A percentile compares a stretch with the other conserved stretches of the same genome.
phyloP scores from a whole-genome alignment of 2,797 vertebrate genomes.

The Schizothorax lantsangensis region DNA sequence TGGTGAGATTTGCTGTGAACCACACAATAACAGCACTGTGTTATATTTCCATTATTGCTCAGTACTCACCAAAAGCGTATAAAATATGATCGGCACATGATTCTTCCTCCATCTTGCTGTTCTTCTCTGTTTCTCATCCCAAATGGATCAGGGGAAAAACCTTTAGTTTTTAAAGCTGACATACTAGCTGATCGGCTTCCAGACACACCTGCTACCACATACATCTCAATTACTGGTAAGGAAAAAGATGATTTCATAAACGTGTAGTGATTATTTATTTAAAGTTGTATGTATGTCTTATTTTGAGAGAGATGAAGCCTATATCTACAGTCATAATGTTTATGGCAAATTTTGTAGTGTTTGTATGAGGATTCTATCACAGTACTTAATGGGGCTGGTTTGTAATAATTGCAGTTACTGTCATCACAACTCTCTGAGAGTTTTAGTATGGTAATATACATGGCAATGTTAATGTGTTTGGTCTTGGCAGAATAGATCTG shows the following conservation, averaged over 20 bases:
- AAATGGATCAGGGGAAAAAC: slow-evolving; percentile 76
- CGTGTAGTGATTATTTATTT: neutral
- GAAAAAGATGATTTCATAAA: neutral
- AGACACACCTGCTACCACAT: slow-evolving; percentile 77
- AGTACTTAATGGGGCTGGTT: neutral
- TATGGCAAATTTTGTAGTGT: neutral
- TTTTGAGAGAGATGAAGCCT: neutral
- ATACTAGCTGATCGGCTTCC: slow-evolving; percentile 78
- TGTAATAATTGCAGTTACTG: neutral
- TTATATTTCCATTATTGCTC: too few species aligned
- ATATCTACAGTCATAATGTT: neutral
- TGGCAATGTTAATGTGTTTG: too few species aligned
- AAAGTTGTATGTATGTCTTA: neutral
- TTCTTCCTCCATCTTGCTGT: neutral
- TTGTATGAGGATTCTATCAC: neutral
- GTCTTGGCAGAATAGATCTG: too few species aligned
- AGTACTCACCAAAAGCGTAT: too few species aligned
- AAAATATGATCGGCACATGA: neutral
- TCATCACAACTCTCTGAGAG: too few species aligned
- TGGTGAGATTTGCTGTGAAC: slow-evolving; percentile 22
- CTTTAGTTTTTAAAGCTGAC: slow-evolving; percentile 64
- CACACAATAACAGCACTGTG: too few species aligned
- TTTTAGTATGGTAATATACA: too few species aligned
- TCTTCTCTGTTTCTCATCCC: neutral
- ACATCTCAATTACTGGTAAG: slow-evolving; percentile 85